phyloP scores from a whole-genome alignment of 2,888 invertebrate genomes.

The Noctua pronuba region DNA sequence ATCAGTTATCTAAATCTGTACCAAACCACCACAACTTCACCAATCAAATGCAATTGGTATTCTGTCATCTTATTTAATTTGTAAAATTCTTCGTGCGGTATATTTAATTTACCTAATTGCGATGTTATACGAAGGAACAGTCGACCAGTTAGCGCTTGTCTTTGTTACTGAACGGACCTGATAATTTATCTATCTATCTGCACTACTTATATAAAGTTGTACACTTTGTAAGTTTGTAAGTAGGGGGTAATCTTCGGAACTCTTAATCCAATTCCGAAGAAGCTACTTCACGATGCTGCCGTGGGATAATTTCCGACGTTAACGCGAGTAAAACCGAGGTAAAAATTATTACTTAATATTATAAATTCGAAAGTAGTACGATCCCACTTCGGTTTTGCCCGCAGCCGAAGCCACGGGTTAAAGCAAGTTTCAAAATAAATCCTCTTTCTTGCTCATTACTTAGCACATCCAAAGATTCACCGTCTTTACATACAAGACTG shows the following conservation, averaged over 20 bases:
- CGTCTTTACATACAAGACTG: conserved; percentile 31
- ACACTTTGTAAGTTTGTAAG: neutral
- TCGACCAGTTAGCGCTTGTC: too few relatives aligned
- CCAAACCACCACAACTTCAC: neutral
- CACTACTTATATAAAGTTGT: neutral
- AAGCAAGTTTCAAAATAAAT: neutral
- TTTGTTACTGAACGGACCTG: neutral
- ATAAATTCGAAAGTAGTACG: neutral
- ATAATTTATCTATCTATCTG: neutral
- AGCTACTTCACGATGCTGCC: neutral
- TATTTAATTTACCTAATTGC: neutral
- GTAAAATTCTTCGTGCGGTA: too few relatives aligned
- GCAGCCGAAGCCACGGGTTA: too few relatives aligned
- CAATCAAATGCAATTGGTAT: too few relatives aligned
- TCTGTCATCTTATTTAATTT: neutral
- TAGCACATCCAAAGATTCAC: neutral
- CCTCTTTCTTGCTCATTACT: neutral
- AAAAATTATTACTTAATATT: neutral
- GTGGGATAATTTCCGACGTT: neutral
- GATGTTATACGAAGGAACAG: neutral
- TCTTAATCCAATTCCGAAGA: neutral
- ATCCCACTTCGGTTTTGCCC: neutral
- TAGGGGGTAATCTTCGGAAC: neutral
- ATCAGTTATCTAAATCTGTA: neutral
- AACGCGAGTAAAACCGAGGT: neutral